A percentile compares a stretch with the other conserved stretches of the same genome.
Evolutionary conservation across 2,797 vertebrate genomes (phyloP).

Genomic region (Karalla daura): DNA sequence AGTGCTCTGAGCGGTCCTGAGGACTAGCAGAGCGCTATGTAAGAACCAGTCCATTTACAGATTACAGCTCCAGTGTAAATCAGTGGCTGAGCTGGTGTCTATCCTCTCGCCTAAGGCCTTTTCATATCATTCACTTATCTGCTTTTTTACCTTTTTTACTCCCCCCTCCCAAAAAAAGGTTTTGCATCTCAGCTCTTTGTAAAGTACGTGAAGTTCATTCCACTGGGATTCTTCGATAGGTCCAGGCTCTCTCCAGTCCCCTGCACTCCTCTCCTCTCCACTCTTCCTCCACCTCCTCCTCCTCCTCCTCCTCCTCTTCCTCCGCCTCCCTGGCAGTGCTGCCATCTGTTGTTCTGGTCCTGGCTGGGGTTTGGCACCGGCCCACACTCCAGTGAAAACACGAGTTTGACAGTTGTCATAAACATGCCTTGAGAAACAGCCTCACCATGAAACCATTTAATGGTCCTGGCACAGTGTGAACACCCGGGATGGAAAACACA

Average conservation of each 20-base stretch:
- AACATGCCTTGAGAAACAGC: slow-evolving; percentile 75
- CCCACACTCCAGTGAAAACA: slow-evolving; percentile 69
- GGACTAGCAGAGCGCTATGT: too few species aligned
- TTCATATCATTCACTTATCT: too few species aligned
- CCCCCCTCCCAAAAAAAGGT: slow-evolving; percentile 20
- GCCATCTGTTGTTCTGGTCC: slow-evolving; percentile 77
- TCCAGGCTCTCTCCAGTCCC: slow-evolving; percentile 35
- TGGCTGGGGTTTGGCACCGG: slow-evolving; percentile 63
- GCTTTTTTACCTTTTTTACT: too few species aligned
- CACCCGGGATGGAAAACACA: slow-evolving; percentile 74
- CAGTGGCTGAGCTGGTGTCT: slow-evolving; percentile 43
- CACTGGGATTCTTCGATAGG: slow-evolving; percentile 47
- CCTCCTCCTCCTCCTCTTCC: slow-evolving; percentile 26
- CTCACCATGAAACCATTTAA: slow-evolving; percentile 73
- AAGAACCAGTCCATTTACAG: too few species aligned
- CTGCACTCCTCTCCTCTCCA: slow-evolving; percentile 24
- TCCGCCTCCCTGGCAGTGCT: slow-evolving; percentile 57
- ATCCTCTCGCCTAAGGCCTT: slow-evolving; percentile 44
- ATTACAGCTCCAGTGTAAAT: slow-evolving; percentile 40
- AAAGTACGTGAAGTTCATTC: slow-evolving; percentile 41
- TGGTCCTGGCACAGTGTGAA: slow-evolving; percentile 64
- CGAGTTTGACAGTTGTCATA: slow-evolving; percentile 78
- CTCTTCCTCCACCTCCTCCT: too few species aligned
- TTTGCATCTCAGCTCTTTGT: slow-evolving; percentile 14
- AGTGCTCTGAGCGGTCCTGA: too few species aligned